Percentiles rank a stretch among this genome's conserved stretches.
phyloP scores from a whole-genome alignment of 2,888 invertebrate species.

The Mallateleia sp. region DNA sequence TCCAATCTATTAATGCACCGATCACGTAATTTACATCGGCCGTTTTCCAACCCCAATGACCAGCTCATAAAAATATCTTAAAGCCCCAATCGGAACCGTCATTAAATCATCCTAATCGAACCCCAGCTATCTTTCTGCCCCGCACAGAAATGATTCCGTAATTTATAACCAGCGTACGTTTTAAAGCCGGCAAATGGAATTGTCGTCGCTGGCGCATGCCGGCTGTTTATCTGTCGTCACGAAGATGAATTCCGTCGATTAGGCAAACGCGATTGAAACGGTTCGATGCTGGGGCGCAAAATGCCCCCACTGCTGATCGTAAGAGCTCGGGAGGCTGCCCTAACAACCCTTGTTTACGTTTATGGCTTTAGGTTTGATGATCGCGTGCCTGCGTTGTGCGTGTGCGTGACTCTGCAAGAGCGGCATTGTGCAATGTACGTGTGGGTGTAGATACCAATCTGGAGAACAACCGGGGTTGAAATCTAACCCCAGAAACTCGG shows the following conservation, averaged over 20 bases:
- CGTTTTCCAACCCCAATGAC: too few relatives aligned
- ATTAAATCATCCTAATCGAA: too few relatives aligned
- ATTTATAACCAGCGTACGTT: too few relatives aligned
- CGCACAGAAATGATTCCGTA: too few relatives aligned
- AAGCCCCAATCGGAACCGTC: too few relatives aligned
- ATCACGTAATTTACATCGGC: too few relatives aligned
- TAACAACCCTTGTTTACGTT: conserved; percentile 89
- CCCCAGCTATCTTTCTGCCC: too few relatives aligned
- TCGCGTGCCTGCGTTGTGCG: conserved; percentile 83
- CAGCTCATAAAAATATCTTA: too few relatives aligned
- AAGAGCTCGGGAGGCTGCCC: conserved; percentile 86
- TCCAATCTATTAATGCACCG: too few relatives aligned
- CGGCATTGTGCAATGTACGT: conserved; percentile 19
- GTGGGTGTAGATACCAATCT: conserved; percentile 87
- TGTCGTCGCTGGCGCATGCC: too few relatives aligned
- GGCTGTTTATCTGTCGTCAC: too few relatives aligned
- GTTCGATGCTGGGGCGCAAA: conserved; percentile 85
- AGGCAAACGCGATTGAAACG: conserved; percentile 71
- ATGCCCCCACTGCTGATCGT: conserved; percentile 88
- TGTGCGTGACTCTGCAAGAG: conserved; percentile 64
- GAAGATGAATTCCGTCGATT: conserved; percentile 71
- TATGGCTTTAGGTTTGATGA: conserved; percentile 88
- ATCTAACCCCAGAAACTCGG: conserved; percentile 86
- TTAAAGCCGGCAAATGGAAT: too few relatives aligned
- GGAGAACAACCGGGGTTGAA: conserved; percentile 85